Evolutionary conservation across 2,888 invertebrate genomes (phyloP).

Genomic region (Conops quadrifasciatus): DNA sequence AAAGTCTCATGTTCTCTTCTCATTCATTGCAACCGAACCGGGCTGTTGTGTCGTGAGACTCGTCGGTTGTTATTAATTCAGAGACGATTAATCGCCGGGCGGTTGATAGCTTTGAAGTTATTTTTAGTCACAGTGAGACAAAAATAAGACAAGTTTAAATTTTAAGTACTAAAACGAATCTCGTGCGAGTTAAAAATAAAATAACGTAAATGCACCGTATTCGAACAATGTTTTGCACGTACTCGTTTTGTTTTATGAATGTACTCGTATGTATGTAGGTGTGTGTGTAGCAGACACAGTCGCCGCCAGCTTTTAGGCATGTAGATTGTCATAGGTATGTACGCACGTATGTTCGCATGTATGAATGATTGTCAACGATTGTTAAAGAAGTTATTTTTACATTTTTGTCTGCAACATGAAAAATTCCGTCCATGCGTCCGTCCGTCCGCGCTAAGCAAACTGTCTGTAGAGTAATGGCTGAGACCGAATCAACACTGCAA

Average conservation of each 20-base stretch:
- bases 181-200: conserved; percentile 19
- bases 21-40: not conserved
- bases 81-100: conserved; percentile 12
- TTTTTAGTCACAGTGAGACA: conserved; percentile 20
- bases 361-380: not conserved
- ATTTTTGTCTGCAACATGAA: conserved; percentile 17
- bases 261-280: not conserved
- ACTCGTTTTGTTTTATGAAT: not conserved
- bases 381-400: conserved; percentile 28
- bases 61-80: not conserved
- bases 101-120: conserved; percentile 25
- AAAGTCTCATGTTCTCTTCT: not conserved
- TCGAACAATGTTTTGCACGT: not conserved
- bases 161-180: not conserved
- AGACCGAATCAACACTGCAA: conserved; percentile 37
- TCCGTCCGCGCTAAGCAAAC: conserved; percentile 7
- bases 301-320: not conserved
- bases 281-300: not conserved
- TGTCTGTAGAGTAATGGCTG: no score
- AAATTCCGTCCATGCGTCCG: not conserved
- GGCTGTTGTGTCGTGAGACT: not conserved
- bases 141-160: conserved; percentile 31
- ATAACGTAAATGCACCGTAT: no score
- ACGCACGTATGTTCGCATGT: not conserved
- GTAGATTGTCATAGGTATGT: no score